Percentiles rank a stretch among this genome's conserved stretches.
These are phyloP conservation scores for Rutilus rutilus DNA, from an alignment of 2,113 vertebrate genomes.

Conservation along the genomic window DNA sequence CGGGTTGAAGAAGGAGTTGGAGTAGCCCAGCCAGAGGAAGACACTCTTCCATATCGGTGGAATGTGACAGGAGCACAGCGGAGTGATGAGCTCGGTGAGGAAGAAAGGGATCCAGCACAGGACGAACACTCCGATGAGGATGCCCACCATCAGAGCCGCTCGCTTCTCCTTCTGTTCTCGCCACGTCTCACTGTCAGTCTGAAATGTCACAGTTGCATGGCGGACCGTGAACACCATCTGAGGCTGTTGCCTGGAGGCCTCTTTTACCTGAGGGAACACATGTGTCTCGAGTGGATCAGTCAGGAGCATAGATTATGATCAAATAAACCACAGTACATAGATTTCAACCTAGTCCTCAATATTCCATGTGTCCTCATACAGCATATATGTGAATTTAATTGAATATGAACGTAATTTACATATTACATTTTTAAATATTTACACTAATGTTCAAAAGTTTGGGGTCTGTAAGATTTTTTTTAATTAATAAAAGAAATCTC, in stretches of 20 bases:
- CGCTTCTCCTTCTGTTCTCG: conserved; percentile 74
- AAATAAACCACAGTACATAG: neutral
- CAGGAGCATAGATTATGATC: neutral
- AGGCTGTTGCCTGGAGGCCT: conserved; percentile 68
- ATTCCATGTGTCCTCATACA: neutral
- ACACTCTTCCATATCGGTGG: conserved; percentile 54
- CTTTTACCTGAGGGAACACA: conserved; percentile 69
- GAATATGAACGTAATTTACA: no score
- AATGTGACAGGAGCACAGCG: conserved; percentile 54
- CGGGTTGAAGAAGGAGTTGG: conserved; percentile 68
- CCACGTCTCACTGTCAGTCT: conserved; percentile 78
- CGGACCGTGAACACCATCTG: conserved; percentile 77
- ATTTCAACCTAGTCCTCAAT: neutral
- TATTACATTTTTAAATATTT: no score
- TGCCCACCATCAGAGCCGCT: conserved; percentile 62
- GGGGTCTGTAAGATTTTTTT: no score
- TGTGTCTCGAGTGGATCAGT: neutral
- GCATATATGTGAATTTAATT: neutral
- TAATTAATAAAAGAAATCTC: neutral
- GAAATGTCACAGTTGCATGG: conserved; percentile 76
- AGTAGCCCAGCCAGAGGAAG: conserved; percentile 65
- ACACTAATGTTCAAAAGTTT: no score
- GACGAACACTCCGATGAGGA: conserved; percentile 64
- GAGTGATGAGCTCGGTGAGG: conserved; percentile 51
- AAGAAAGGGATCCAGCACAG: conserved; percentile 70